Conservation (phyloP, 2,797 vertebrate species). For the Craterocephalus amniculus region DNA sequence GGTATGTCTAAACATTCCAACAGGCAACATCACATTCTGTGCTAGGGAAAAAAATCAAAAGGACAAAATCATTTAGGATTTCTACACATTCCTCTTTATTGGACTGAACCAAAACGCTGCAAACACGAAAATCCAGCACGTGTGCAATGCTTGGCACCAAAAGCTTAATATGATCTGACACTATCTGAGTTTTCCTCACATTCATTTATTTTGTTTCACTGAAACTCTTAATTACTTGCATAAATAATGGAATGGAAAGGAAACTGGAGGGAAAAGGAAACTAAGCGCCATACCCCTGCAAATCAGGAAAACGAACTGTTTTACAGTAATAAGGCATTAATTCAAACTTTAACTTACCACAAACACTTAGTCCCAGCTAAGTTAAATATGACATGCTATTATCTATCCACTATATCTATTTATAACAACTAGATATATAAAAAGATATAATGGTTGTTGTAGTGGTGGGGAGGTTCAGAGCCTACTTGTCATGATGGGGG, state of each 20-base stretch:
- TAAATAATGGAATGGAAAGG: background rate
- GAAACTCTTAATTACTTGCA: background rate
- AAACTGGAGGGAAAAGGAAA: background rate
- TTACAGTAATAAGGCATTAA: background rate
- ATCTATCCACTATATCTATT: background rate
- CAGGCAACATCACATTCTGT: slow-evolving; percentile 50
- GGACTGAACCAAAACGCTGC: slow-evolving; percentile 11
- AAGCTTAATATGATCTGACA: background rate
- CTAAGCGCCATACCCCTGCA: background rate
- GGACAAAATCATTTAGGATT: slow-evolving; percentile 27
- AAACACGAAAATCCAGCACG: background rate
- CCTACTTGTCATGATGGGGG: background rate
- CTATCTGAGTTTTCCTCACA: slow-evolving; percentile 1
- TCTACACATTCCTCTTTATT: slow-evolving; percentile 21
- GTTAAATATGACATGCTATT: background rate
- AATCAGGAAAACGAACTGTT: background rate
- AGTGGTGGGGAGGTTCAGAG: background rate
- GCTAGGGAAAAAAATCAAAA: slow-evolving; percentile 52
- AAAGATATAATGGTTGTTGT: too few species aligned
- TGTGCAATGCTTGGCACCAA: background rate
- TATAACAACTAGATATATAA: too few species aligned
- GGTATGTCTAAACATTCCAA: slow-evolving; percentile 71
- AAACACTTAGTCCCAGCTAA: background rate
- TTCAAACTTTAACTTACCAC: background rate
- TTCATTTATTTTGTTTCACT: background rate